These are phyloP conservation scores for Microplitis demolitor DNA, from an alignment of 1,140 invertebrate species.

Conservation along the genomic window DNA sequence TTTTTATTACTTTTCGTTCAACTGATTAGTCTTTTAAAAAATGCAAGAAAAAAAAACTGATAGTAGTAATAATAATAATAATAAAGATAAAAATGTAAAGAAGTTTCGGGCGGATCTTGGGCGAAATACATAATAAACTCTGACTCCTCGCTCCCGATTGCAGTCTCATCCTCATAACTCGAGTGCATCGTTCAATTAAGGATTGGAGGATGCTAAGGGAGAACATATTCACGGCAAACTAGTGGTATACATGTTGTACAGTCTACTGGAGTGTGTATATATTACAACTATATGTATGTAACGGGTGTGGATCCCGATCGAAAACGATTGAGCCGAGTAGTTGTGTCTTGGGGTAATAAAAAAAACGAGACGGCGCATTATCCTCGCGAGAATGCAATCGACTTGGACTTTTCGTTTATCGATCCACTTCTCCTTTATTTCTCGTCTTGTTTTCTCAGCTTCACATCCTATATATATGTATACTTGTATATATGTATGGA, in stretches of 20 bases:
- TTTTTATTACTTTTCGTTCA: no score
- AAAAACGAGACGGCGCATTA: slow-evolving; percentile 2
- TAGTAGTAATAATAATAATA: not conserved
- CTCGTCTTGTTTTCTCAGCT: not conserved
- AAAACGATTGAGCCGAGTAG: not conserved
- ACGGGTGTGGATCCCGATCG: not conserved
- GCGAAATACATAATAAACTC: slow-evolving; percentile 21
- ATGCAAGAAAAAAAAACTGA: no score
- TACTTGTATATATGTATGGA: not conserved
- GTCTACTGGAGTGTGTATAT: not conserved
- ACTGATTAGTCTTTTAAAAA: no score
- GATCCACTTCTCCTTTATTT: slow-evolving; percentile 21
- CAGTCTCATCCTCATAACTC: slow-evolving; percentile 17
- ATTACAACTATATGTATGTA: not conserved
- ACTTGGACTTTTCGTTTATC: slow-evolving; percentile 24
- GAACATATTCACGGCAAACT: not conserved
- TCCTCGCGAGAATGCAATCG: slow-evolving; percentile 24
- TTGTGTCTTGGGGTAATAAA: slow-evolving; percentile 8
- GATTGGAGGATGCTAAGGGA: not conserved
- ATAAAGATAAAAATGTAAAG: slow-evolving; percentile 21
- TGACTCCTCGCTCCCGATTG: slow-evolving; percentile 14
- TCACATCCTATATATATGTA: not conserved
- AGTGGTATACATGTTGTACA: no score
- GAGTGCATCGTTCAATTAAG: slow-evolving; percentile 25
- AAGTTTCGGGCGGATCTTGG: not conserved